Evolutionary conservation across 2,797 vertebrate species (phyloP), one percentile per base, ranked within the genome.

Genomic region (Podarcis lilfordi): DNA sequence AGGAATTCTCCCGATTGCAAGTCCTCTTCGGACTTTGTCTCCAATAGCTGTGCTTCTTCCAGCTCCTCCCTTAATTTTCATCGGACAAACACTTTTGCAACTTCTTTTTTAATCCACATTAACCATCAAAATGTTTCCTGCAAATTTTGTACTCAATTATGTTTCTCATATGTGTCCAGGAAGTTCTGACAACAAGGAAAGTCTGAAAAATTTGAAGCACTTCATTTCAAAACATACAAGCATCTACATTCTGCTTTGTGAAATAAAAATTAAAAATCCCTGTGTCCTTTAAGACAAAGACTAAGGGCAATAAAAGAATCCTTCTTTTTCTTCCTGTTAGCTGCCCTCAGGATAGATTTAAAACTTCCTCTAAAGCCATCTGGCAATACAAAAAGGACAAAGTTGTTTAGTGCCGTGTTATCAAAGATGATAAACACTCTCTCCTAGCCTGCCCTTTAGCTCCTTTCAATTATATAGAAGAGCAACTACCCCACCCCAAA

Each of bases 91-190:
- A 40, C 5, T 25, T 59, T 35, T 45, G 45, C 8, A 55, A 19
- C 35, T 79, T 59, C 45, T 61, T 61, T 61, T 55, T 78, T 4
- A 78, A 75, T 32, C 55, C 40, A 29, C 64, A 23, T 17, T 78
- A 59, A 15, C 17, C 11, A 88, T 37, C 55, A 71, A 21, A 40
- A n/a, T 32, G 10, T 61, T 84, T 78, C 71, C 27, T 71, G 64
- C 7, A 79, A 88, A 45, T 4, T n/a, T 50, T 50, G 76, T 88
- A 93, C 79, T 90, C 89, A 86, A 88, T 50, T 93, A 90, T 90
- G 89, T 94, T 94, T 95, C 82, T 90, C 91, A 89, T 94, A 94
- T 88, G 88, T 89, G 93, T 87, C 88, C 92, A 93, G 83, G 88
- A 93, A 89, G 8, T 88, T 83, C 35, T 90, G 35, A 89, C 80